phyloP scores from a whole-genome alignment of 1,140 invertebrate genomes.

The Tetramorium parvispinum region DNA sequence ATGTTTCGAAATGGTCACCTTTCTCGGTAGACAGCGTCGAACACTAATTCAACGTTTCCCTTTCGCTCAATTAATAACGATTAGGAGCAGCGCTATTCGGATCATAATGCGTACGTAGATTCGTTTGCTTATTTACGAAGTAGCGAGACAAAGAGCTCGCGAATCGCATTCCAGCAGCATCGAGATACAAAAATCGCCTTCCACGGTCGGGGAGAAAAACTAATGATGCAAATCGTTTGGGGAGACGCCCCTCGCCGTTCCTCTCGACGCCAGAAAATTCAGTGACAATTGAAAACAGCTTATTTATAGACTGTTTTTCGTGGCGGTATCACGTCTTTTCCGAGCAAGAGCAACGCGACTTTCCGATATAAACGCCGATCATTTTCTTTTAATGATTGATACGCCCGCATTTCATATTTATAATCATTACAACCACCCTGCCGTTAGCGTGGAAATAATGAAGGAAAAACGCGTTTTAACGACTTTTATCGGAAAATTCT shows the following conservation, averaged over 20 bases:
- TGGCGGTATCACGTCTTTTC: not conserved
- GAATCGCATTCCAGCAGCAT: not conserved
- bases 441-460: not conserved
- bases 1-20: constrained; percentile 7
- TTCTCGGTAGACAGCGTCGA: not conserved
- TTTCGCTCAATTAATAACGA: not conserved
- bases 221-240: not conserved
- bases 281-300: not conserved
- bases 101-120: not conserved
- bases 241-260: not conserved
- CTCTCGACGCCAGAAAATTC: constrained; percentile 1
- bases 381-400: constrained; percentile 22
- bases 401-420: not conserved
- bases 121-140: not conserved
- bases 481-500: not conserved
- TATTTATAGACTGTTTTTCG: constrained; percentile 31
- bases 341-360: not conserved
- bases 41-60: not conserved
- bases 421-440: not conserved
- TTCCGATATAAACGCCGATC: constrained; percentile 24
- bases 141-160: not conserved
- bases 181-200: not conserved
- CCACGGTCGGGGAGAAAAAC: not conserved
- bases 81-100: not conserved
- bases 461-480: not conserved